Evolutionary conservation across 2,113 vertebrate species (phyloP), one percentile per base, ranked within the genome.

Genomic region (Entelurus aequoreus): DNA sequence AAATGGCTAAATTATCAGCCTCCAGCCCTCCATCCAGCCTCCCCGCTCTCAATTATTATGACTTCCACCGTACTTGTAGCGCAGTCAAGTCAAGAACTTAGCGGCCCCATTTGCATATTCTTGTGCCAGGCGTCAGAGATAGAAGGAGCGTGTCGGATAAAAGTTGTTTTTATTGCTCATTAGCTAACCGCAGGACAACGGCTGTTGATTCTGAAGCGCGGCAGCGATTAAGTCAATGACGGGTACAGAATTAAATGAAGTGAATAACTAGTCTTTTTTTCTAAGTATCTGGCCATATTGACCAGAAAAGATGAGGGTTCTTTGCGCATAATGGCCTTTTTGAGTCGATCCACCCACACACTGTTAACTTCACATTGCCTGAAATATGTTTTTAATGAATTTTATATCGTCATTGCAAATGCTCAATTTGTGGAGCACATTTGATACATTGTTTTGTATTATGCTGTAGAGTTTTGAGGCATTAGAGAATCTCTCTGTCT

Each of bases 11-110:
- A 44, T 57, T 42, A 57, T 42, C 54, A 57, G 54, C 38, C 38
- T 4, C 12, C 12, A 14, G 12, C 28, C 52, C 7, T 4, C 52
- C 52, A 5, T 5, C 2, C 16, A 9, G 5, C 7, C 8, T 8
- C 54, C 6, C 3, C 15, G 38, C 15, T 57, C n/a, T 57, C 54
- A 44, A 42, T 57, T 19, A 40, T 56, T 19, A 57, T 57, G 5
- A 19, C 38, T 57, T 12, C 4, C 3, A 16, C 37, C 54, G 54
- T 38, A 42, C 37, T 57, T 9, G 37, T 16, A 21, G 54, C 8
- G 38, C 2, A 11, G 40, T 57, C n/a, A 38, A 57, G 54, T 57
- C 54, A 16, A 57, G 54, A 57, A 57, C 54, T 19, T 35, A n/a
- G n/a, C 37, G 15, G 54, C 37, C 9, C 2, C n/a, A 42, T 56